phyloP scores from a whole-genome alignment of 2,888 invertebrate species.

The Neoascia interrupta region DNA sequence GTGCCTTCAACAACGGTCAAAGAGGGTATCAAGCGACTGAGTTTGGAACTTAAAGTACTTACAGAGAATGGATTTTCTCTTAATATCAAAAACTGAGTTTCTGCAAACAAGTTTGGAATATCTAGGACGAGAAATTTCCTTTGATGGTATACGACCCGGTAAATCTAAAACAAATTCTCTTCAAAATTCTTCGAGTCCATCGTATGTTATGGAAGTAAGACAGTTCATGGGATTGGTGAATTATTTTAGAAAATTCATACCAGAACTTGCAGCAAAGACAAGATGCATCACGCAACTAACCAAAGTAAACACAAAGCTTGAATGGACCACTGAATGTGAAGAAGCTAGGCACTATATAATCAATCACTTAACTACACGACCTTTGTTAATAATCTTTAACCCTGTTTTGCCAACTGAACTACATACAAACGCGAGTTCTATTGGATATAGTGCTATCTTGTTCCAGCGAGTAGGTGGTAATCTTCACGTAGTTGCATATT shows the following conservation, averaged over 20 bases:
- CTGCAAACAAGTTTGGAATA: conserved; percentile 69
- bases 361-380: conserved; percentile 5
- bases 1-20: conserved; percentile 12
- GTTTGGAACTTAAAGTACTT: conserved; percentile 29
- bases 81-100: conserved; percentile 68
- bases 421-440: conserved; percentile 44
- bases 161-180: conserved; percentile 23
- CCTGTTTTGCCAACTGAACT: conserved; percentile 28
- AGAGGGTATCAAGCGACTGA: conserved; percentile 10
- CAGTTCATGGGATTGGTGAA: conserved; percentile 34
- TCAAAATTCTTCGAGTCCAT: conserved; percentile 8
- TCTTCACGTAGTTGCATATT: conserved; percentile 38
- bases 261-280: conserved; percentile 9
- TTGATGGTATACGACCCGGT: conserved; percentile 31
- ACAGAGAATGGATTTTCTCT: conserved; percentile 56
- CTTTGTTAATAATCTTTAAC: conserved; percentile 28
- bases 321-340: conserved; percentile 6
- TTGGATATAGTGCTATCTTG: conserved; percentile 28
- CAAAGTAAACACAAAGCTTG: not conserved
- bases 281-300: conserved; percentile 6
- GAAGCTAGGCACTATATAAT: conserved; percentile 9
- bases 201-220: conserved; percentile 25
- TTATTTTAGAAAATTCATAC: conserved; percentile 45
- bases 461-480: conserved; percentile 37
- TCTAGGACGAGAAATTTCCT: conserved; percentile 71